These are phyloP conservation scores for Stegophylla sp. DNA, from an alignment of 2,888 invertebrate genomes.

Conservation along the genomic window DNA sequence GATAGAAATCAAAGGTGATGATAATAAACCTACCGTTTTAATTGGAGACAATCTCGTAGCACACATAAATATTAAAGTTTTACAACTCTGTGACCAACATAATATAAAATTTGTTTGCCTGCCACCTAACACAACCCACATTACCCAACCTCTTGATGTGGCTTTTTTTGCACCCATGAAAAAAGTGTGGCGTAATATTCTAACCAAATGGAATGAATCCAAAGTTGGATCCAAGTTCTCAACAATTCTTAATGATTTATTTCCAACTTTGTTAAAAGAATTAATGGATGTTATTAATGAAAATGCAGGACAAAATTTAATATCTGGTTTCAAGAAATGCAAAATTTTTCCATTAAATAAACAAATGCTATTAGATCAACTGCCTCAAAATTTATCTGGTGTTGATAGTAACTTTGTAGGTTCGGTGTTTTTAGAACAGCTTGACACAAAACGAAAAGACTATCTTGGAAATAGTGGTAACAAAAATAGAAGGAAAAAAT, in stretches of 20 bases:
- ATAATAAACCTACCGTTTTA: slow-evolving; percentile 62
- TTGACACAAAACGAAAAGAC: neutral
- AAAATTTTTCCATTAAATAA: no score
- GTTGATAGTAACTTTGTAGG: neutral
- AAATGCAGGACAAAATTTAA: neutral
- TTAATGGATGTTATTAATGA: neutral
- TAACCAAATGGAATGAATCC: slow-evolving; percentile 61
- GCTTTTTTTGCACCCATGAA: slow-evolving; percentile 62
- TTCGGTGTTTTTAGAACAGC: neutral
- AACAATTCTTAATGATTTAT: slow-evolving; percentile 59
- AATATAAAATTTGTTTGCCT: slow-evolving; percentile 63
- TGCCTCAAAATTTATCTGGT: neutral
- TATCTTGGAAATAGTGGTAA: neutral
- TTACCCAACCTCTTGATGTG: slow-evolving; percentile 62
- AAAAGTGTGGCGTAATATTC: slow-evolving; percentile 61
- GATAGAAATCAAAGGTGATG: slow-evolving; percentile 60
- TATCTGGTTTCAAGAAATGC: neutral
- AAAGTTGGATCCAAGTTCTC: slow-evolving; percentile 43
- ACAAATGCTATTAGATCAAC: neutral
- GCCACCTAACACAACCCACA: slow-evolving; percentile 62
- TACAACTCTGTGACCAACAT: slow-evolving; percentile 62
- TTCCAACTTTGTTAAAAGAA: slow-evolving; percentile 53
- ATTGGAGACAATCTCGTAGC: slow-evolving; percentile 64
- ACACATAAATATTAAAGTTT: slow-evolving; percentile 62
- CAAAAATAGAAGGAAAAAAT: neutral